A percentile compares a stretch with the other conserved stretches of the same genome.
These are phyloP conservation scores for Dynastes maya DNA, from an alignment of 2,888 invertebrate genomes.

Conservation along the genomic window DNA sequence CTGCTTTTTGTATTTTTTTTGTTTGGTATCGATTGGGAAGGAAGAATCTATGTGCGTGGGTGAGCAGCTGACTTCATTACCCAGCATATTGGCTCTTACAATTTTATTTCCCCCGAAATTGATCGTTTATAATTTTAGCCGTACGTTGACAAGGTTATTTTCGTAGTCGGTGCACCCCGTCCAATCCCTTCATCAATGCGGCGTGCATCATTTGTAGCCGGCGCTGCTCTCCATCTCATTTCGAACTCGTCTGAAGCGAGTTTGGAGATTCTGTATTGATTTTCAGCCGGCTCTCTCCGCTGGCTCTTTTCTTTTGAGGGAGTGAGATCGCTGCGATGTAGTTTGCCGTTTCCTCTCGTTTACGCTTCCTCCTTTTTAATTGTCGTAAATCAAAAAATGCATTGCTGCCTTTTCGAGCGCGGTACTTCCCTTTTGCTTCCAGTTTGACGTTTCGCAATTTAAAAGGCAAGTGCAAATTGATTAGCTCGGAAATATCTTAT, in stretches of 20 bases:
- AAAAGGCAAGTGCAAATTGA: too few relatives aligned
- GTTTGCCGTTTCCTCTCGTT: slow-evolving; percentile 14
- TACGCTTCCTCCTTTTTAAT: slow-evolving; percentile 29
- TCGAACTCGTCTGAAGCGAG: slow-evolving; percentile 6
- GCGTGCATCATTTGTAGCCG: background rate
- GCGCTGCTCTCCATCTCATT: background rate
- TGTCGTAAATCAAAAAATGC: slow-evolving; percentile 6
- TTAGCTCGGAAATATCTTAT: too few relatives aligned
- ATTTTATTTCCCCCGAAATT: background rate
- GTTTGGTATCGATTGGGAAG: slow-evolving; percentile 5
- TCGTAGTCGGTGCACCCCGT: slow-evolving; percentile 3
- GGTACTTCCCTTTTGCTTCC: slow-evolving; percentile 3
- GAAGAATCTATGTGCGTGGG: background rate
- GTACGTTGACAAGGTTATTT: slow-evolving; percentile 13
- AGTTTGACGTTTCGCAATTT: too few relatives aligned
- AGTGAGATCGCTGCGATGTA: background rate
- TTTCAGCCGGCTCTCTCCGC: background rate
- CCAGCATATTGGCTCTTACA: background rate
- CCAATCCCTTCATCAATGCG: background rate
- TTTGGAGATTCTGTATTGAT: slow-evolving; percentile 27
- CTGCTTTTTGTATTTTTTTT: background rate
- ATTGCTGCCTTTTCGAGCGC: slow-evolving; percentile 1
- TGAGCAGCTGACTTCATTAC: background rate
- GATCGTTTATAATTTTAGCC: slow-evolving; percentile 24
- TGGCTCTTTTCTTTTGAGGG: slow-evolving; percentile 12